These are phyloP conservation scores for Mirza zaza DNA, from an alignment of 2,113 vertebrate genomes.

Conservation along the genomic window DNA sequence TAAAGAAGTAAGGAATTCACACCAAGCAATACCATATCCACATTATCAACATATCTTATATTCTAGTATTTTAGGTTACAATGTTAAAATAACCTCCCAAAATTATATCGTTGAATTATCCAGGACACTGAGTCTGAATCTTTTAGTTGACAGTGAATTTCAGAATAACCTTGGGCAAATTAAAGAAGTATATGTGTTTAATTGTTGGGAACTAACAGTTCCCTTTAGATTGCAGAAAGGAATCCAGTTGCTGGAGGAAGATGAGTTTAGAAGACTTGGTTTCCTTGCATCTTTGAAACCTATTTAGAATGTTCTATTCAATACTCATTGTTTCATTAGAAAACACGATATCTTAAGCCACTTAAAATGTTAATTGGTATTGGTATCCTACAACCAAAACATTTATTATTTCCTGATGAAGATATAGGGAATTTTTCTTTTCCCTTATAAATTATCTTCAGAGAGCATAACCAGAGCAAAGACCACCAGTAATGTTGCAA, in stretches of 20 bases:
- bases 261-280: too few relatives aligned
- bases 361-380: constrained; percentile 66
- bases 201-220: constrained; percentile 47
- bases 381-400: constrained; percentile 14
- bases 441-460: neutral
- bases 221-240: neutral
- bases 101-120: neutral
- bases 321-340: neutral
- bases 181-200: neutral
- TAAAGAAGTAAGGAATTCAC: neutral
- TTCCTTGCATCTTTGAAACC: too few relatives aligned
- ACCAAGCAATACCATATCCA: neutral
- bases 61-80: neutral
- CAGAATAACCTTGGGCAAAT: constrained; percentile 1
- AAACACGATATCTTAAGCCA: constrained; percentile 47
- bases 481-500: neutral
- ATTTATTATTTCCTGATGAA: constrained; percentile 57
- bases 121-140: constrained; percentile 23
- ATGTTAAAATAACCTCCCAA: neutral
- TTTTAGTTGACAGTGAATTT: constrained; percentile 48
- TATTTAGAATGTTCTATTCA: too few relatives aligned
- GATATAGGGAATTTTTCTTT: constrained; percentile 19
- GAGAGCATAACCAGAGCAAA: constrained; percentile 43
- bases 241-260: too few relatives aligned
- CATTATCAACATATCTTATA: neutral